phyloP scores from a whole-genome alignment of 2,797 vertebrate genomes.

The Dallia pectoralis region DNA sequence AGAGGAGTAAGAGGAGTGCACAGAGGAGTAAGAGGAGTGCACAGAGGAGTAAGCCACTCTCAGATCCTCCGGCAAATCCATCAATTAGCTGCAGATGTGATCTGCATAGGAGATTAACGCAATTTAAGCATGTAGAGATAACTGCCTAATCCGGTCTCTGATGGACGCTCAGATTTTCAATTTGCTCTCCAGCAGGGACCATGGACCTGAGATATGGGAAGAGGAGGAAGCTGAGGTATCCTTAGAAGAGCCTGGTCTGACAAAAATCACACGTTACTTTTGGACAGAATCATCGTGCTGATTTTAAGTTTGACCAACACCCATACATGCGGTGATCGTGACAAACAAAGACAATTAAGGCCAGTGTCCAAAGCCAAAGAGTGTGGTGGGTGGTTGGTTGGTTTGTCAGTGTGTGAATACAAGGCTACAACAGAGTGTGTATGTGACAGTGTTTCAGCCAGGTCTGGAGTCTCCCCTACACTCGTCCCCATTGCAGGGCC shows the following conservation, averaged over 20 bases:
- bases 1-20: constrained; percentile 57
- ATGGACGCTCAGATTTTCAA: constrained; percentile 63
- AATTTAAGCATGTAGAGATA: constrained; percentile 71
- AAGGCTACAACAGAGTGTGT: constrained; percentile 29
- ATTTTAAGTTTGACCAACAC: background rate
- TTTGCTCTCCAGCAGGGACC: constrained; percentile 62
- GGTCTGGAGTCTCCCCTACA: constrained; percentile 40
- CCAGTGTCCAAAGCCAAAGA: background rate
- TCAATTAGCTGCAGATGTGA: constrained; percentile 80
- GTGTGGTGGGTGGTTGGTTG: background rate
- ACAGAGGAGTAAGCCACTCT: constrained; percentile 62
- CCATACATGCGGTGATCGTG: background rate
- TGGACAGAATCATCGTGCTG: constrained; percentile 10
- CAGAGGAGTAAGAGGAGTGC: constrained; percentile 58
- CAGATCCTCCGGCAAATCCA: constrained; percentile 76
- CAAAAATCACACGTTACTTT: constrained; percentile 18
- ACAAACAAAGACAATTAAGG: background rate
- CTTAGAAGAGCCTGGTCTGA: constrained; percentile 32
- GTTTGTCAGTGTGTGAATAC: background rate
- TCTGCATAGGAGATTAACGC: constrained; percentile 76
- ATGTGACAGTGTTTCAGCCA: constrained; percentile 37
- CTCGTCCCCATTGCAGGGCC: constrained; percentile 41
- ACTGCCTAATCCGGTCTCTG: constrained; percentile 71
- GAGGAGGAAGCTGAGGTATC: constrained; percentile 37
- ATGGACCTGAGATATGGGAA: constrained; percentile 43